Base-by-base conservation (phyloP, 2,797 vertebrate genomes). In the Etheostoma nigrum region DNA sequence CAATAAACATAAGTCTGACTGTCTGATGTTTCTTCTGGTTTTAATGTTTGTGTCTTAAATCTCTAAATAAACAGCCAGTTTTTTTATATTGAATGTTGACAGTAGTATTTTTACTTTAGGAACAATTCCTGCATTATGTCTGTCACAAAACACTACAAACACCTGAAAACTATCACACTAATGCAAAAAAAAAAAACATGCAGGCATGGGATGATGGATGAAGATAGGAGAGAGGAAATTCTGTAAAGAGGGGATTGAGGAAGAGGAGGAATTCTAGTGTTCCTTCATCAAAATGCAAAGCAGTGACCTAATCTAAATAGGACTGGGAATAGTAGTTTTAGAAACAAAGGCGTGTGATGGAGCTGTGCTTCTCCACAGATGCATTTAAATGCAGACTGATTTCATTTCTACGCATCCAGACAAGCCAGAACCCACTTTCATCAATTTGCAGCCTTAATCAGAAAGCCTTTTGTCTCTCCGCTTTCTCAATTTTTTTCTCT, bases 21-120 rank as follows among this genome's bases (percentile, higher is more conserved):
- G 68, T 83, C 72, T 84, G 73, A 81, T 72, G 54, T 82, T 77
- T 79, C 18, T 13, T 54, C 48, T 72, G 79, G 47, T 78, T 90
- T 81, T 53, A 64, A 40, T 40, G 58, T 88, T 90, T 89, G 79
- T 75, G 72, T 88, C 73, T 78, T 72, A 62, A 84, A 86, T 82
- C 74, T 82, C 84, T 84, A 79, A 93, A 93, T 90, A 92, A 92
- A 91, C 21, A 57, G n/a, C 19, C 47, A 42, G 25, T 78, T 88
- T 88, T 51, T 69, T 74, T 40, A 78, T 27, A 79, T 64, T 48
- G 30, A 52, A 71, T 78, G 53, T 55, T 47, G 71, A 40, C 19
- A 15, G 79, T 78, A 12, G 30, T 70, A 73, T 83, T 74, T 78
- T 45, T 25, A 49, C 62, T 84, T 79, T 33, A 68, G 60, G 61